Percentiles rank a stretch among this genome's conserved stretches.
Conservation (phyloP, 2,797 vertebrate genomes). For the Amblyraja radiata region DNA sequence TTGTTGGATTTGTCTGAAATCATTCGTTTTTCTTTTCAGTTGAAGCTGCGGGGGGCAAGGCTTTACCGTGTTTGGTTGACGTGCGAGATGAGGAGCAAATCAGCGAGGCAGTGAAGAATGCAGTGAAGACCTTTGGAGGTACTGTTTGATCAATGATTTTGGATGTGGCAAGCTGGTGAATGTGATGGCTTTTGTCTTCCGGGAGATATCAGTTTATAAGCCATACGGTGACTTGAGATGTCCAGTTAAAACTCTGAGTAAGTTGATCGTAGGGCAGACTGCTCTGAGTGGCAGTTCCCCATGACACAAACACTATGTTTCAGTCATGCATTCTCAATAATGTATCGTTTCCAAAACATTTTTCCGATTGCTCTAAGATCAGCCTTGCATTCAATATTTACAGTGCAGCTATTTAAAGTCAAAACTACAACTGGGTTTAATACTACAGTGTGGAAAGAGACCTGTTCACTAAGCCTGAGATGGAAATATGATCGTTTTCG, state of each 20-base stretch:
- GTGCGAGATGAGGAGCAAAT: conserved; percentile 86
- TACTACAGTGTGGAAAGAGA: background rate
- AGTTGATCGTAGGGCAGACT: background rate
- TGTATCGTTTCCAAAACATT: background rate
- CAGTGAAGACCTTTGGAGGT: conserved; percentile 86
- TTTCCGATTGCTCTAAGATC: too few relatives aligned
- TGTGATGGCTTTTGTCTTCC: background rate
- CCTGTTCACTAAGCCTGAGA: background rate
- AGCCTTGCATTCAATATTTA: background rate
- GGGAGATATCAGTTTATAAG: too few relatives aligned
- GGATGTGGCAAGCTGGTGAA: background rate
- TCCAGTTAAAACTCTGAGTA: background rate
- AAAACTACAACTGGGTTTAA: too few relatives aligned
- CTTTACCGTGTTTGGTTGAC: conserved; percentile 81
- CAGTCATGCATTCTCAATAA: background rate
- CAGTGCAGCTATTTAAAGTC: background rate
- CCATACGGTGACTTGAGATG: background rate
- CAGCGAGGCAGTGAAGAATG: conserved; percentile 68
- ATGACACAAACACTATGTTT: background rate
- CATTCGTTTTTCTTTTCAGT: conserved; percentile 55
- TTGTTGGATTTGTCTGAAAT: background rate
- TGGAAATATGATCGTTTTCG: background rate
- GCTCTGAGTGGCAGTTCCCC: background rate
- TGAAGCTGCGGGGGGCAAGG: conserved; percentile 81
- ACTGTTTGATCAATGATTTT: conserved; percentile 29